Conservation (phyloP, 2,888 invertebrate species). For the Lepidonotus clava region DNA sequence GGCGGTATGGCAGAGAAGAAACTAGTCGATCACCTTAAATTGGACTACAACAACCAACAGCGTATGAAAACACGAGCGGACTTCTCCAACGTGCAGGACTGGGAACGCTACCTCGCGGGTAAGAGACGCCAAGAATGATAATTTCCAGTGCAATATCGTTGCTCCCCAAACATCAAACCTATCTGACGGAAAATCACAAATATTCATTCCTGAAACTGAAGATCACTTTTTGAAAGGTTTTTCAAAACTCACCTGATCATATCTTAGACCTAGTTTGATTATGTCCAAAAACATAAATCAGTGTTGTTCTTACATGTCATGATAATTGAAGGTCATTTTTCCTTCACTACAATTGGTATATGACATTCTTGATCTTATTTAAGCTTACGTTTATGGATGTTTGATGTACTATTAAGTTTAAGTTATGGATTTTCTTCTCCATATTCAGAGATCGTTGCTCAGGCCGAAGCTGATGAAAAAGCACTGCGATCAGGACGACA, state of each 20-base stretch:
- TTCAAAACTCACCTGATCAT: too few relatives aligned
- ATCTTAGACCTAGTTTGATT: too few relatives aligned
- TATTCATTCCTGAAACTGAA: too few relatives aligned
- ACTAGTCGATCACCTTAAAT: slow-evolving; percentile 37
- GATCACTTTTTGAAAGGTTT: too few relatives aligned
- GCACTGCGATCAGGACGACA: slow-evolving; percentile 38
- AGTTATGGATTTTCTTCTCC: not conserved
- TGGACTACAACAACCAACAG: slow-evolving; percentile 33
- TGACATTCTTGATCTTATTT: not conserved
- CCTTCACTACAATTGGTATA: not conserved
- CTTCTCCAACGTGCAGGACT: slow-evolving; percentile 60
- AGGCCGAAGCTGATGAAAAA: slow-evolving; percentile 56
- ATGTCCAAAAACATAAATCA: not conserved
- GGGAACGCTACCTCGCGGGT: slow-evolving; percentile 62
- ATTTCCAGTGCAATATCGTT: not conserved
- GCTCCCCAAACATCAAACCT: not conserved
- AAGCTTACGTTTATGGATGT: not conserved
- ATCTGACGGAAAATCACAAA: too few relatives aligned
- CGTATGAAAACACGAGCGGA: slow-evolving; percentile 2
- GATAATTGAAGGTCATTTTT: not conserved
- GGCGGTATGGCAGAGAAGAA: slow-evolving; percentile 58
- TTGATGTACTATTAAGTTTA: not conserved
- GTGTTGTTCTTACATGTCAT: not conserved
- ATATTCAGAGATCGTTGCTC: slow-evolving; percentile 45
- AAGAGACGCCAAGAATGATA: not conserved